phyloP scores from a whole-genome alignment of 2,113 vertebrate species.

The Daboia siamensis region DNA sequence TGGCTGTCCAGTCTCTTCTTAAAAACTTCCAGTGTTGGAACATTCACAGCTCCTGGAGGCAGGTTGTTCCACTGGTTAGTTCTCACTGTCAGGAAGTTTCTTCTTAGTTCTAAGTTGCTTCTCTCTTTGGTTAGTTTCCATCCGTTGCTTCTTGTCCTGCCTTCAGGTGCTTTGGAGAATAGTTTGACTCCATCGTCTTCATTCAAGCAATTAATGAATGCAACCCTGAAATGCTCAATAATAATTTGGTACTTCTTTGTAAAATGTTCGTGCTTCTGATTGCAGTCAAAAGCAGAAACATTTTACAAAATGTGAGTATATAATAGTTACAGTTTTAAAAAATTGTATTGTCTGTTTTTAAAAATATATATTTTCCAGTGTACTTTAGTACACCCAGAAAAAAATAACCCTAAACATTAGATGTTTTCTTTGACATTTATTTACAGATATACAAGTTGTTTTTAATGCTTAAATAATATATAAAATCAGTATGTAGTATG shows the following conservation, averaged over 20 bases:
- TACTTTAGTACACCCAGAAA: slow-evolving; percentile 28
- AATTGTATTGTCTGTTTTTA: neutral
- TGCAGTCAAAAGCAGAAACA: slow-evolving; percentile 12
- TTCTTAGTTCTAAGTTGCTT: too few species aligned
- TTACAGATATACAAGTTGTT: neutral
- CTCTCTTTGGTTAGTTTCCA: too few species aligned
- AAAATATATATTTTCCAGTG: neutral
- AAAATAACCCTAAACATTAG: slow-evolving; percentile 38
- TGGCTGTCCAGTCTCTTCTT: too few species aligned
- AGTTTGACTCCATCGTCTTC: too few species aligned
- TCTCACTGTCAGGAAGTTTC: too few species aligned
- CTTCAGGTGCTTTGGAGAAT: too few species aligned
- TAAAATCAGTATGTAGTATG: neutral
- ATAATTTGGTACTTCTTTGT: slow-evolving; percentile 29
- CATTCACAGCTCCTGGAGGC: too few species aligned
- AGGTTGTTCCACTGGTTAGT: too few species aligned
- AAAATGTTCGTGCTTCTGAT: too few species aligned
- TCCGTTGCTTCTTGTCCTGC: too few species aligned
- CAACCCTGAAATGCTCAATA: slow-evolving; percentile 28
- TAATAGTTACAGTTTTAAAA: slow-evolving; percentile 35
- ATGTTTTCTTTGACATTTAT: slow-evolving; percentile 40
- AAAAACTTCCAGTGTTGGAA: too few species aligned
- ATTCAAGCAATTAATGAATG: neutral
- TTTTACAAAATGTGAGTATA: slow-evolving; percentile 22
- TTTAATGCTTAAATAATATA: neutral